These are phyloP conservation scores for Toxotes chatareus DNA, from an alignment of 2,113 vertebrate genomes.

Conservation along the genomic window DNA sequence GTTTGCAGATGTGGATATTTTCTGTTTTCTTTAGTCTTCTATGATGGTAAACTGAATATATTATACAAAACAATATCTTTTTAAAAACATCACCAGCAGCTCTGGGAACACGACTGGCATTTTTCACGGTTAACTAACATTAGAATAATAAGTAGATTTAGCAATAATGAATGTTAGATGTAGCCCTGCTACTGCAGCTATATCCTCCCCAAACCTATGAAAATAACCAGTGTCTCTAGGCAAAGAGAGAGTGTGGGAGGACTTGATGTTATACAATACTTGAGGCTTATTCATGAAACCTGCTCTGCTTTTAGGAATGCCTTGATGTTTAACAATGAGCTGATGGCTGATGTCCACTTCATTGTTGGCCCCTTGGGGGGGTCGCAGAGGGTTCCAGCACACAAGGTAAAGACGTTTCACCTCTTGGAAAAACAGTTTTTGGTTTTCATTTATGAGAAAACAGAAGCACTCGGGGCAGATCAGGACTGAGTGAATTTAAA, in stretches of 20 bases:
- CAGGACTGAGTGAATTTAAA: not conserved
- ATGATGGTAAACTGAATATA: too few species aligned
- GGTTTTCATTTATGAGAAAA: not conserved
- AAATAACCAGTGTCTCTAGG: constrained; percentile 60
- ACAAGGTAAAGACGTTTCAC: constrained; percentile 88
- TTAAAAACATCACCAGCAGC: too few species aligned
- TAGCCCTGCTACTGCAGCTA: not conserved
- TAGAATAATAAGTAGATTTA: not conserved
- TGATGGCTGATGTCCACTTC: constrained; percentile 98
- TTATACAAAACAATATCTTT: not conserved
- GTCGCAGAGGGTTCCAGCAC: constrained; percentile 91
- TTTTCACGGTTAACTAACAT: not conserved
- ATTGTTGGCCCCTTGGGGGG: constrained; percentile 91
- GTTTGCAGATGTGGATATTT: too few species aligned
- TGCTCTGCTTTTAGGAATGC: constrained; percentile 88
- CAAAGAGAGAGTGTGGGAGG: constrained; percentile 53
- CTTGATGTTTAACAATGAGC: constrained; percentile 98
- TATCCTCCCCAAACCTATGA: constrained; percentile 34
- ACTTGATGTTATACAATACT: constrained; percentile 50
- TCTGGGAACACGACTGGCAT: not conserved
- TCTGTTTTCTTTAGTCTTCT: too few species aligned
- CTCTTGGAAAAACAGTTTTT: too few species aligned
- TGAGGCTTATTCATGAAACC: constrained; percentile 30
- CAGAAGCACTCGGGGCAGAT: not conserved
- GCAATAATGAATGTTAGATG: not conserved